These are phyloP conservation scores for Myodes glareolus DNA, from an alignment of 2,113 vertebrate genomes.

Conservation along the genomic window DNA sequence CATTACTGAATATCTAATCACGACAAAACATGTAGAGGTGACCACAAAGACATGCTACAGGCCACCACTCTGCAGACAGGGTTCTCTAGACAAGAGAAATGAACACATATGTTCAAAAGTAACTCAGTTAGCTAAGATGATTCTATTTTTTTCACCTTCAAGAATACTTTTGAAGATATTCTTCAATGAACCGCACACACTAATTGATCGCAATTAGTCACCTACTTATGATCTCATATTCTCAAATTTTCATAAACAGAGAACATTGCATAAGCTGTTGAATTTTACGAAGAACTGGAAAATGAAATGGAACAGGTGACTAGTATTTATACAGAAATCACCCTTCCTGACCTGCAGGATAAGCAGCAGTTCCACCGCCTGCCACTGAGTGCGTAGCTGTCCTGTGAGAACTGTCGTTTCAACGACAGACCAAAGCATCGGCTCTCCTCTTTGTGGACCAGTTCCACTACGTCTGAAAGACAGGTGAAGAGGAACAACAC, in stretches of 20 bases:
- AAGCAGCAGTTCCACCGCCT: too few relatives aligned
- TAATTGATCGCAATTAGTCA: neutral
- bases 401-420: neutral
- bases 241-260: neutral
- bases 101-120: neutral
- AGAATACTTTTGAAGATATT: neutral
- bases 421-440: neutral
- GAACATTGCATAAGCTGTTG: neutral
- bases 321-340: neutral
- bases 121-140: neutral
- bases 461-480: neutral
- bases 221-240: neutral
- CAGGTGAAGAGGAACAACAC: neutral
- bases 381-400: accelerated
- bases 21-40: neutral
- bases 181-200: neutral
- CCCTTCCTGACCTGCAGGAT: accelerated
- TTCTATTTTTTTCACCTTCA: neutral
- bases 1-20: neutral
- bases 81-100: neutral
- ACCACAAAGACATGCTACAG: neutral
- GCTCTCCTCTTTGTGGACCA: neutral
- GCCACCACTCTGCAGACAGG: neutral
- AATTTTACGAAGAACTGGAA: neutral
- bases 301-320: neutral